Evolutionary conservation across 2,888 invertebrate species (phyloP).

Genomic region (Malacosoma neustria): DNA sequence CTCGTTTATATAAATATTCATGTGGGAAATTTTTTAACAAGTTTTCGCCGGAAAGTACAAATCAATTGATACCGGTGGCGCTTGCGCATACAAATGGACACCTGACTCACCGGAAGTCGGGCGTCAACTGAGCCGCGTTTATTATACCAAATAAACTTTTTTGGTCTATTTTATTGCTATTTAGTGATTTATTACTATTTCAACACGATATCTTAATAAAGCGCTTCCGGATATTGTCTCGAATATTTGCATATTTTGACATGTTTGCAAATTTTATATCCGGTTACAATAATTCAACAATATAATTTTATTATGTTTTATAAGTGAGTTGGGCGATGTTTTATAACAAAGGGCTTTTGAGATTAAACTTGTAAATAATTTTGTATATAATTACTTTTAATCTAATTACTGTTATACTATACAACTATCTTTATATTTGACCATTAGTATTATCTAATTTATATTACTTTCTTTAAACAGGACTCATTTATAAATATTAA

Average conservation of each 20-base stretch:
- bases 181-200: not conserved
- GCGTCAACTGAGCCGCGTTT: not conserved
- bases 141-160: not conserved
- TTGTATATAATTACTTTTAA: no score
- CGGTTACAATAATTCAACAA: no score
- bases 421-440: no score
- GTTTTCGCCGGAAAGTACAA: conserved; percentile 2
- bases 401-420: no score
- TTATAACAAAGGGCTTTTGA: no score
- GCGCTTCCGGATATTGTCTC: not conserved
- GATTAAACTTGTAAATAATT: no score
- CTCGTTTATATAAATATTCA: not conserved
- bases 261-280: not conserved
- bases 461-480: no score
- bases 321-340: no score
- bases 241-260: not conserved
- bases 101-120: not conserved
- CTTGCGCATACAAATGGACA: not conserved
- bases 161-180: not conserved
- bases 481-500: no score
- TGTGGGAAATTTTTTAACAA: not conserved
- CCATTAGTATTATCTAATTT: no score
- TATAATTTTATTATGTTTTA: no score
- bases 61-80: not conserved
- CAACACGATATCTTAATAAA: not conserved